A percentile compares a stretch with the other conserved stretches of the same genome.
Conservation (phyloP, 1,140 invertebrate species). For the Panagrolaimus sp. region DNA sequence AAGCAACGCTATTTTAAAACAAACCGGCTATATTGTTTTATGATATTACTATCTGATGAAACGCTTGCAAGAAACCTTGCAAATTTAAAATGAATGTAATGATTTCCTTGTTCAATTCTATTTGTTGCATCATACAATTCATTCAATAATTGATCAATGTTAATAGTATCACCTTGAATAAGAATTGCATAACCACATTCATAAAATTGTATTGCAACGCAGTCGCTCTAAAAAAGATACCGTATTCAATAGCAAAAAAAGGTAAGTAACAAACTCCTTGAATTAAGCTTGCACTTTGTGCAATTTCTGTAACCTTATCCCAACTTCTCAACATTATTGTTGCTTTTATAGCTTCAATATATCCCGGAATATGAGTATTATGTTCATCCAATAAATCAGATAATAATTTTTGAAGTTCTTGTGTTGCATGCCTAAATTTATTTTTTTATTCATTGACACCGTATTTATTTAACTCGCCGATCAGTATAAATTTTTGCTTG, state of each 20-base stretch:
- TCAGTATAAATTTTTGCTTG: slow-evolving; percentile 42
- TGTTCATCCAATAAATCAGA: neutral
- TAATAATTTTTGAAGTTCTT: neutral
- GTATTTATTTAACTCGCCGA: slow-evolving; percentile 8
- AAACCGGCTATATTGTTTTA: slow-evolving; percentile 31
- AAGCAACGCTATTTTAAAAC: neutral
- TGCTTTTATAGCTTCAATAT: slow-evolving; percentile 37
- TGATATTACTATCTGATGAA: slow-evolving; percentile 25
- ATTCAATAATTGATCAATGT: slow-evolving; percentile 23
- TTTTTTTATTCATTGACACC: no score
- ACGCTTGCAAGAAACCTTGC: slow-evolving; percentile 22
- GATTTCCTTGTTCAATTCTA: slow-evolving; percentile 26
- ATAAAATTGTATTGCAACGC: slow-evolving; percentile 33
- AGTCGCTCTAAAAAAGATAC: slow-evolving; percentile 35
- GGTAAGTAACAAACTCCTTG: slow-evolving; percentile 19
- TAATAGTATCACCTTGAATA: slow-evolving; percentile 18
- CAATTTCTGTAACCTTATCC: slow-evolving; percentile 32
- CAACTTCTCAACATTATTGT: slow-evolving; percentile 35
- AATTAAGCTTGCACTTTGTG: slow-evolving; percentile 35
- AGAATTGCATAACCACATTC: slow-evolving; percentile 31
- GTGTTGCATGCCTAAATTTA: neutral
- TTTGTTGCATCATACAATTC: slow-evolving; percentile 31
- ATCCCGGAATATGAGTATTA: slow-evolving; percentile 23
- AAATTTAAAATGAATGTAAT: slow-evolving; percentile 11
- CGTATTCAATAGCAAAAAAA: neutral